Percentiles rank a stretch among this genome's conserved stretches.
These are phyloP conservation scores for Caenorhabditis drosophilae DNA, from an alignment of 2,888 invertebrate species.

Conservation along the genomic window DNA sequence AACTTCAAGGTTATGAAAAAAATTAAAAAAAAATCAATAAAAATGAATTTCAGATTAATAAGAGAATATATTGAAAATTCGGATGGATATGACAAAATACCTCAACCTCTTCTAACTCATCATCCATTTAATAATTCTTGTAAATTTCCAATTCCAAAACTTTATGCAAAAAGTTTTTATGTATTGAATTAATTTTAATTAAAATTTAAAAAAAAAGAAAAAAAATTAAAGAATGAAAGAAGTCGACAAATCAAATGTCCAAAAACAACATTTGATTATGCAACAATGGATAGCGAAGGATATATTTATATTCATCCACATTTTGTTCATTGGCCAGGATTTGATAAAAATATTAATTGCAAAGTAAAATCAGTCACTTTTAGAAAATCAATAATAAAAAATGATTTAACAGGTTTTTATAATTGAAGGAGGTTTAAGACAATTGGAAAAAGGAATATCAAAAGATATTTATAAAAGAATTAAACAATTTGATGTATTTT, in stretches of 20 bases:
- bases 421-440: slow-evolving; percentile 23
- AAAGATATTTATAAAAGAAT: slow-evolving; percentile 12
- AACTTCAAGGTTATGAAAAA: too few species aligned
- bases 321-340: slow-evolving; percentile 25
- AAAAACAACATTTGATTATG: slow-evolving; percentile 16
- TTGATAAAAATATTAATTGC: slow-evolving; percentile 14
- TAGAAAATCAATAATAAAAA: not conserved
- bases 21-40: too few species aligned
- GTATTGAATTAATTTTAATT: not conserved
- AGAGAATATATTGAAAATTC: not conserved
- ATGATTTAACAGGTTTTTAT: not conserved
- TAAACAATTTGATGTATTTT: slow-evolving; percentile 17
- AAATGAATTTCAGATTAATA: too few species aligned
- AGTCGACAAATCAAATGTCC: slow-evolving; percentile 34
- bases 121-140: slow-evolving; percentile 48
- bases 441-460: slow-evolving; percentile 13
- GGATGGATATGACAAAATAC: too few species aligned
- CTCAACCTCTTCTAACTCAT: slow-evolving; percentile 4
- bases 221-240: slow-evolving; percentile 22
- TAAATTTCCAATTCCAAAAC: slow-evolving; percentile 38
- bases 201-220: not conserved
- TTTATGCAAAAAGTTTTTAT: slow-evolving; percentile 27
- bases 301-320: slow-evolving; percentile 31
- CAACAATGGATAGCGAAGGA: slow-evolving; percentile 36
- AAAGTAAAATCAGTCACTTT: slow-evolving; percentile 12